Conservation (phyloP, 1,140 invertebrate genomes). For the Caenorhabditis latens region DNA sequence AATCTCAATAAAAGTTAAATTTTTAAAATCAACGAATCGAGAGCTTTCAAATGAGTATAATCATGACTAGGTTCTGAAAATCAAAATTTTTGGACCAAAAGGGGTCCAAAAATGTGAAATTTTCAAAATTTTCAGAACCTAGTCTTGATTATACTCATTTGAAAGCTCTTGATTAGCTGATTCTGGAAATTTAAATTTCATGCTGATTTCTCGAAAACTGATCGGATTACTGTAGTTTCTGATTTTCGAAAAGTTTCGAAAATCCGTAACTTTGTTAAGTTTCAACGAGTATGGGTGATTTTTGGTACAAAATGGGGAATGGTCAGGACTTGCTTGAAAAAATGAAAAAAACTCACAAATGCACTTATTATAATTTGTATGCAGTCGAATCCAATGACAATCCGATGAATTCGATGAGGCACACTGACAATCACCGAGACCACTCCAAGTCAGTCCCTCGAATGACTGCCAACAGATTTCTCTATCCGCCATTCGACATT, state of each 20-base stretch:
- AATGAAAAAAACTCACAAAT: conserved; percentile 69
- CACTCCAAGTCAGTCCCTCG: conserved; percentile 76
- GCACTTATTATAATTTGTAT: conserved; percentile 77
- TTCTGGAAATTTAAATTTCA: not conserved
- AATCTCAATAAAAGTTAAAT: no score
- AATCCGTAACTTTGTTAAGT: not conserved
- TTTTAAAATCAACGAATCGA: no score
- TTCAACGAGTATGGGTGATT: not conserved
- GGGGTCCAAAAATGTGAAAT: no score
- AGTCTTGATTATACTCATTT: conserved; percentile 8
- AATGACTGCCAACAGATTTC: conserved; percentile 77
- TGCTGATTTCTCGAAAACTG: not conserved
- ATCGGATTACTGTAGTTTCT: not conserved
- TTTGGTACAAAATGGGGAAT: not conserved
- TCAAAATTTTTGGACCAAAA: no score
- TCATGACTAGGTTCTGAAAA: not conserved
- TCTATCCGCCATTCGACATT: conserved; percentile 75
- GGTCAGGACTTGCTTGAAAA: not conserved
- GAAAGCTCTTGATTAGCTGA: not conserved
- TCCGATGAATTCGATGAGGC: conserved; percentile 71
- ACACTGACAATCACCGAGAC: conserved; percentile 73
- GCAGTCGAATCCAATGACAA: conserved; percentile 77
- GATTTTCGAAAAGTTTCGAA: not conserved
- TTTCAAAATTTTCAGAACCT: no score
- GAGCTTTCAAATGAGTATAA: not conserved